phyloP scores from a whole-genome alignment of 2,888 invertebrate species.

The Cantharis nigra region DNA sequence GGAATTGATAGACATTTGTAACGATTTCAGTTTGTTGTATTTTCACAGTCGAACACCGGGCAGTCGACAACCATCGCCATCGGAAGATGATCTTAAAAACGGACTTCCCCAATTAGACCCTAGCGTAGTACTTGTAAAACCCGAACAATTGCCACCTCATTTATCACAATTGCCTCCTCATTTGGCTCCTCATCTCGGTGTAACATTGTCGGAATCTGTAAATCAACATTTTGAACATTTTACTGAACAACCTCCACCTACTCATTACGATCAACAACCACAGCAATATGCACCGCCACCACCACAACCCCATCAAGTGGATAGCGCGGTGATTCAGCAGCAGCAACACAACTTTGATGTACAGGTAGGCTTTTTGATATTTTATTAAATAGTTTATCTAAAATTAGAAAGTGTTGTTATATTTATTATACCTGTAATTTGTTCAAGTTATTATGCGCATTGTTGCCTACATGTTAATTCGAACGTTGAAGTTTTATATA shows the following conservation, averaged over 20 bases:
- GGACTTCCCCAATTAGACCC: constrained; percentile 52
- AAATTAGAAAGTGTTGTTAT: background rate
- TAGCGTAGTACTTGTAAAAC: constrained; percentile 61
- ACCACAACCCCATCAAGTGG: constrained; percentile 54
- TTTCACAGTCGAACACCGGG: constrained; percentile 73
- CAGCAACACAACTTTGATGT: constrained; percentile 79
- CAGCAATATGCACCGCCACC: constrained; percentile 46
- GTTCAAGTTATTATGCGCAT: background rate
- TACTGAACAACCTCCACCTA: constrained; percentile 41
- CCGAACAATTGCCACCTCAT: constrained; percentile 60
- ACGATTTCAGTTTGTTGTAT: constrained; percentile 27
- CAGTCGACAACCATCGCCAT: constrained; percentile 90
- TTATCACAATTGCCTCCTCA: constrained; percentile 52
- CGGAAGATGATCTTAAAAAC: constrained; percentile 78
- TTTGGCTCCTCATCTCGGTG: constrained; percentile 57
- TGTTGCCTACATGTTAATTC: background rate
- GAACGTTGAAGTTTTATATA: background rate
- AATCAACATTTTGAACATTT: constrained; percentile 56
- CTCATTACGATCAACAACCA: constrained; percentile 40
- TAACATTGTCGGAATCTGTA: constrained; percentile 55
- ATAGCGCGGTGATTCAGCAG: constrained; percentile 55
- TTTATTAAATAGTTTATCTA: background rate
- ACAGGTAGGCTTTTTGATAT: constrained; percentile 63
- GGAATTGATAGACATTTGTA: constrained; percentile 7
- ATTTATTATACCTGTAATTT: background rate